These are phyloP conservation scores for Carlito syrichta DNA, from an alignment of 2,113 vertebrate genomes.

Conservation along the genomic window DNA sequence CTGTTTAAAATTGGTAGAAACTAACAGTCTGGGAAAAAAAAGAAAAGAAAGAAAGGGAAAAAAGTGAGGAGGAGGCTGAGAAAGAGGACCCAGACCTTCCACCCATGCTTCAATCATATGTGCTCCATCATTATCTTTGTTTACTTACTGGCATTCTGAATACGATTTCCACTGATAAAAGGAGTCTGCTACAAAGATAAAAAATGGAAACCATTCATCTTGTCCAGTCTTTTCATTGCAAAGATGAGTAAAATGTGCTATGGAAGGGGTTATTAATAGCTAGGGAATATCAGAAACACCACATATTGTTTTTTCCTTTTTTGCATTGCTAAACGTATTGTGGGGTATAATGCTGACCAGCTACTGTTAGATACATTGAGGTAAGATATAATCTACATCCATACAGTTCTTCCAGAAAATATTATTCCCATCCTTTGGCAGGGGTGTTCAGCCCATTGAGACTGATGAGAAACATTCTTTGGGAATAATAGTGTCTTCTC, in stretches of 20 bases:
- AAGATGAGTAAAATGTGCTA: neutral
- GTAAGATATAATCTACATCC: neutral
- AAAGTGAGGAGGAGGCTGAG: neutral
- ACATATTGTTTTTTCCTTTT: neutral
- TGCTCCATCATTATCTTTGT: neutral
- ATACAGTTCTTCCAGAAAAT: neutral
- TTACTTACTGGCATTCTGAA: neutral
- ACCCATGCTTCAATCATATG: neutral
- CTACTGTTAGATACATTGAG: neutral
- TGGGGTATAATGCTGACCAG: neutral
- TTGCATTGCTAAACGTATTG: neutral
- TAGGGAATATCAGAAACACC: neutral
- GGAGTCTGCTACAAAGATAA: neutral
- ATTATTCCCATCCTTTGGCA: neutral
- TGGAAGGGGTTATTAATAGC: neutral
- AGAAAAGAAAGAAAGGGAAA: neutral
- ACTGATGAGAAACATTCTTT: slow-evolving; percentile 31
- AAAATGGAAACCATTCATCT: neutral
- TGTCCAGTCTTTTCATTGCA: neutral
- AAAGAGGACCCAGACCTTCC: neutral
- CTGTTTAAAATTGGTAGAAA: neutral
- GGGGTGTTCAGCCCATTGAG: neutral
- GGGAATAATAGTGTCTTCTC: slow-evolving; percentile 20
- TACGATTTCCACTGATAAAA: neutral
- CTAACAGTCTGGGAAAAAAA: neutral